Percentiles rank a stretch among this genome's conserved stretches.
Conservation (phyloP, 2,797 vertebrate species). For the Chrosomus eos region DNA sequence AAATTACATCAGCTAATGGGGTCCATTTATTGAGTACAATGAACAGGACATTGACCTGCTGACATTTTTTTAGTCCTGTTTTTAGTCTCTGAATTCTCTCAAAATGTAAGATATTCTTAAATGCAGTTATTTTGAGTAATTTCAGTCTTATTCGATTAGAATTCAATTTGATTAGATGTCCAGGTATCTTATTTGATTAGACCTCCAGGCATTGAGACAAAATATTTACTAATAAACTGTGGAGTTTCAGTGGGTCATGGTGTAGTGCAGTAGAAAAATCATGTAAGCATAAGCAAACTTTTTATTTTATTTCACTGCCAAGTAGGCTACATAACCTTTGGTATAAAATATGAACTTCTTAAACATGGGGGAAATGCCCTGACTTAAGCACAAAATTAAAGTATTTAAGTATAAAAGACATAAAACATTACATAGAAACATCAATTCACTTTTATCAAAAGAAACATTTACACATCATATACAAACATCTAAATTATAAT, state of each 20-base stretch:
- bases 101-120: not conserved
- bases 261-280: too few species aligned
- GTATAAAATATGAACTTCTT: not conserved
- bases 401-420: conserved; percentile 25
- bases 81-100: not conserved
- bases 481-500: conserved; percentile 34
- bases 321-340: not conserved
- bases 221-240: not conserved
- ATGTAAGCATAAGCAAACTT: too few species aligned
- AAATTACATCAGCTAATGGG: not conserved
- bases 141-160: not conserved
- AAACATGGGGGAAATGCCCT: not conserved
- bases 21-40: not conserved
- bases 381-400: not conserved
- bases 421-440: conserved; percentile 28
- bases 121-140: not conserved
- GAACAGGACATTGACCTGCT: not conserved
- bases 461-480: conserved; percentile 54
- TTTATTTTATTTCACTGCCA: not conserved
- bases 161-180: not conserved
- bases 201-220: not conserved
- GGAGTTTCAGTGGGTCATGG: not conserved
- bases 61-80: not conserved
- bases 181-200: not conserved
- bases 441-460: conserved; percentile 3